These are phyloP conservation scores for Ennomos fuscantarius DNA, from an alignment of 2,888 invertebrate genomes.

Conservation along the genomic window DNA sequence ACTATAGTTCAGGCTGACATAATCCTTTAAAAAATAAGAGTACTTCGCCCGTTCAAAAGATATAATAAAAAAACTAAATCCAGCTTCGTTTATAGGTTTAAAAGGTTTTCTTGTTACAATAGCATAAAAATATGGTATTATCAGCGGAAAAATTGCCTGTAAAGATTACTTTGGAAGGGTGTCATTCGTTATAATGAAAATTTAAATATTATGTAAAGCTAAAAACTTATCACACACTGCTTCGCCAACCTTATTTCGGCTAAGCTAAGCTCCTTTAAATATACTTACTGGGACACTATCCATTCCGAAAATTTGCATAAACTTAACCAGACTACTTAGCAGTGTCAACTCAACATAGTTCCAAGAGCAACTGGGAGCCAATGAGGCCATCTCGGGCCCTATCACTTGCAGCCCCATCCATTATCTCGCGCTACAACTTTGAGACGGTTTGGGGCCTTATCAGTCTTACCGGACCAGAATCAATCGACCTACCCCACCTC, in stretches of 20 bases:
- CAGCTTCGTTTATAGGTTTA: too few species aligned
- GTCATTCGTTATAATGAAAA: slow-evolving; percentile 3
- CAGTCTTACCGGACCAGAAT: slow-evolving; percentile 49
- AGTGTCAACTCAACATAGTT: slow-evolving; percentile 43
- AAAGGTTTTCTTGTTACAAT: too few species aligned
- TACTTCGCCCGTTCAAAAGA: too few species aligned
- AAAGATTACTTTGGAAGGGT: neutral
- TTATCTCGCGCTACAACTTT: slow-evolving; percentile 57
- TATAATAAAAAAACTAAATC: too few species aligned
- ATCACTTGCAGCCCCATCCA: slow-evolving; percentile 57
- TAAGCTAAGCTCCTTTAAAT: slow-evolving; percentile 27
- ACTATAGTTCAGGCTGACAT: too few species aligned
- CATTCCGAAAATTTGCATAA: slow-evolving; percentile 36
- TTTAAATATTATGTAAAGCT: slow-evolving; percentile 19
- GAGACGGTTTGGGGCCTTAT: slow-evolving; percentile 56
- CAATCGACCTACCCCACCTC: slow-evolving; percentile 42
- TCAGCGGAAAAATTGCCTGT: too few species aligned
- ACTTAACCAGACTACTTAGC: slow-evolving; percentile 39
- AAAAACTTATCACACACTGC: slow-evolving; percentile 12
- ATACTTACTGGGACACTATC: slow-evolving; percentile 31
- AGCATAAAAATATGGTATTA: too few species aligned
- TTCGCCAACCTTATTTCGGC: slow-evolving; percentile 13
- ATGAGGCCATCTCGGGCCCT: slow-evolving; percentile 41
- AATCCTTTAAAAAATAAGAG: too few species aligned
- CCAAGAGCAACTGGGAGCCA: slow-evolving; percentile 30